Percentiles rank a stretch among this genome's conserved stretches.
Conservation (phyloP, 2,113 vertebrate species). For the Loxodonta africana region DNA sequence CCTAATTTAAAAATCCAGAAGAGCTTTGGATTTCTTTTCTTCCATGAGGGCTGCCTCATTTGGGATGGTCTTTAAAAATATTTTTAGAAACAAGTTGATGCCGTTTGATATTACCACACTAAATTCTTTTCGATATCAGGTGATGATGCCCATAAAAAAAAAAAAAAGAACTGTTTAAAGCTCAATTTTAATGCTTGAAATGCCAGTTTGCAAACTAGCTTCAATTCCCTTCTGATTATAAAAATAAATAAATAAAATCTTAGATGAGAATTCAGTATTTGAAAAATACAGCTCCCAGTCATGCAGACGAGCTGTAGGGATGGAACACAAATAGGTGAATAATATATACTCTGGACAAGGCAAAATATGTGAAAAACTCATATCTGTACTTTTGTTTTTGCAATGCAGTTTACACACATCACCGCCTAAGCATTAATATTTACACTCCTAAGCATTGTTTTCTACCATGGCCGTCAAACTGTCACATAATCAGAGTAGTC, state of each 20-base stretch:
- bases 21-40: background rate
- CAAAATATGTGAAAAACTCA: slow-evolving; percentile 73
- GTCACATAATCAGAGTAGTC: slow-evolving; percentile 77
- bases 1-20: background rate
- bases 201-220: background rate
- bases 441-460: slow-evolving; percentile 69
- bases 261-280: slow-evolving; percentile 13
- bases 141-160: slow-evolving; percentile 20
- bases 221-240: slow-evolving; percentile 27
- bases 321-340: slow-evolving; percentile 56
- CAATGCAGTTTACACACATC: slow-evolving; percentile 80
- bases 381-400: slow-evolving; percentile 82
- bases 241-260: background rate
- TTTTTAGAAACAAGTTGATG: background rate
- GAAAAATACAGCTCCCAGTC: slow-evolving; percentile 45
- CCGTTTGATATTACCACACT: background rate
- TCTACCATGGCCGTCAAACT: slow-evolving; percentile 80
- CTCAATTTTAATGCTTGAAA: slow-evolving; percentile 36
- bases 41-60: background rate
- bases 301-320: background rate
- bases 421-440: slow-evolving; percentile 83
- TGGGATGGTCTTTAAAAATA: background rate
- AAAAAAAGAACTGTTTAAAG: slow-evolving; percentile 41
- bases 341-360: slow-evolving; percentile 60
- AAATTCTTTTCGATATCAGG: background rate